Conservation (phyloP, 2,113 vertebrate species). For the Podilymbus podiceps region DNA sequence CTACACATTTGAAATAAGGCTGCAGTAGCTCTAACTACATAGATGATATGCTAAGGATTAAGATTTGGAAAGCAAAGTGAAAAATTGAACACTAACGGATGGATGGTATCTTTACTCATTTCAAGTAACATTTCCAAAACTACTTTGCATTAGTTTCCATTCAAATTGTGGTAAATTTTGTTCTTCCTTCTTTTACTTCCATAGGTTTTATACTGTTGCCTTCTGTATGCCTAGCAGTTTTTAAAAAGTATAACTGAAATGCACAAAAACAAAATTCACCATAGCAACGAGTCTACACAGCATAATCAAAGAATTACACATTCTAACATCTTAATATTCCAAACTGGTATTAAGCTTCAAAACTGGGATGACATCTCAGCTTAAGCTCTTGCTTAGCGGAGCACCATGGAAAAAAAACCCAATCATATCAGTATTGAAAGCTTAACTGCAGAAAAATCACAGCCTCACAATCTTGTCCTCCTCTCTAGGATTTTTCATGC, state of each 20-base stretch:
- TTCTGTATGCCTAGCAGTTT: neutral
- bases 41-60: neutral
- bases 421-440: rapidly evolving
- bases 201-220: neutral
- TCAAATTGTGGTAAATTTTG: neutral
- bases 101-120: neutral
- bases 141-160: neutral
- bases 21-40: neutral
- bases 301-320: neutral
- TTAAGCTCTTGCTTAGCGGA: neutral
- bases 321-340: neutral
- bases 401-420: neutral
- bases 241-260: neutral
- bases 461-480: neutral
- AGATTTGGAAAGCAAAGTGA: neutral
- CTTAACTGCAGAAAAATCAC: neutral
- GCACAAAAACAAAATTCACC: neutral
- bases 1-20: neutral
- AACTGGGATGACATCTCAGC: neutral
- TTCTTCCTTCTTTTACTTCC: neutral
- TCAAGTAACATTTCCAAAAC: neutral
- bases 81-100: neutral
- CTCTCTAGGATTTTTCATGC: neutral
- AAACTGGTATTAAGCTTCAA: neutral
- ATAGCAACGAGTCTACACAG: neutral